Percentiles rank a stretch among this genome's conserved stretches.
Conservation (phyloP, 2,797 vertebrate species). For the Glyptemys insculpta region DNA sequence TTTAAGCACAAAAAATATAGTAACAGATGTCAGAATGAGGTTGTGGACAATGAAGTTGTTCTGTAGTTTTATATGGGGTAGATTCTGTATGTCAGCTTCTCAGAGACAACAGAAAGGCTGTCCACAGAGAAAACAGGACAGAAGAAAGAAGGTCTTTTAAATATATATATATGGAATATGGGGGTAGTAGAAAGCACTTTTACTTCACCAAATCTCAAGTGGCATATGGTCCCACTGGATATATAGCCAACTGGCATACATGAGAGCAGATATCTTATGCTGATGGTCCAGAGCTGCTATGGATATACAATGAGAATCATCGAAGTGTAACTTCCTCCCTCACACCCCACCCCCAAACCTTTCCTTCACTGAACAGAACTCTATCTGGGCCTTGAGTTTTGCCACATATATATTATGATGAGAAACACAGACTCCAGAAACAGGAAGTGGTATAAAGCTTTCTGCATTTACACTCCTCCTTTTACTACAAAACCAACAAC, state of each 20-base stretch:
- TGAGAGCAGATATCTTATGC: neutral
- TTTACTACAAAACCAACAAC: too few relatives aligned
- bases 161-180: neutral
- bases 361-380: neutral
- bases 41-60: fast-evolving
- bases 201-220: neutral
- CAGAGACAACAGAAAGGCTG: neutral
- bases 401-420: neutral
- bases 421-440: neutral
- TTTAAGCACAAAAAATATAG: neutral
- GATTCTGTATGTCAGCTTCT: neutral
- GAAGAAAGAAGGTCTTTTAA: neutral
- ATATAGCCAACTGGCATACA: neutral
- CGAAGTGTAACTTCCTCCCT: neutral
- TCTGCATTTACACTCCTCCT: neutral
- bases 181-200: neutral
- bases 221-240: neutral
- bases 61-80: neutral
- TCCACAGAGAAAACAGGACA: neutral
- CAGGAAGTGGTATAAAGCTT: neutral
- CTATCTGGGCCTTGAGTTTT: neutral
- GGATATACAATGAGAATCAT: neutral
- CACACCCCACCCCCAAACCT: too few relatives aligned
- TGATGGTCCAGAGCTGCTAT: neutral
- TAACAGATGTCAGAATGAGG: neutral